These are phyloP conservation scores for Knipowitschia caucasica DNA, from an alignment of 2,797 vertebrate genomes.

Conservation along the genomic window DNA sequence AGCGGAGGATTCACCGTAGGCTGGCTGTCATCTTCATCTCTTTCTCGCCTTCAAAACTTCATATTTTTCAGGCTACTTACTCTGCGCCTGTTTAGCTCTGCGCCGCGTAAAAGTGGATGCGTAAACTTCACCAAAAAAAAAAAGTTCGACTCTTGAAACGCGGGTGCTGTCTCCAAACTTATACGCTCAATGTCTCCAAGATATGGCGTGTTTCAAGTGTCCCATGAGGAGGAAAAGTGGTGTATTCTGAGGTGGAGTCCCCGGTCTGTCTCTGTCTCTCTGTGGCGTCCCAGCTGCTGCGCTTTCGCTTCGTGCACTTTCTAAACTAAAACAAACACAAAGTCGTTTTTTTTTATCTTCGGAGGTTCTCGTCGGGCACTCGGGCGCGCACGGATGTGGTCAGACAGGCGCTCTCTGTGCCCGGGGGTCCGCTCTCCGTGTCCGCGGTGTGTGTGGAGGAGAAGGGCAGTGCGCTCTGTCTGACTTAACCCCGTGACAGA, in stretches of 20 bases:
- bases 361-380: neutral
- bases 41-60: conserved; percentile 32
- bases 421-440: conserved; percentile 40
- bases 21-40: conserved; percentile 51
- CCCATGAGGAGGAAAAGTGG: conserved; percentile 18
- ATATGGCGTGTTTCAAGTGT: conserved; percentile 17
- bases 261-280: conserved; percentile 33
- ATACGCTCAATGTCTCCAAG: conserved; percentile 24
- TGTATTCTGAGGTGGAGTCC: conserved; percentile 7
- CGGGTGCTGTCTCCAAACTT: conserved; percentile 57
- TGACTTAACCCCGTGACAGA: conserved; percentile 68
- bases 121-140: conserved; percentile 43
- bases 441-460: conserved; percentile 15
- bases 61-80: conserved; percentile 3
- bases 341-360: conserved; percentile 32
- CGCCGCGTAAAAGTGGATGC: conserved; percentile 30
- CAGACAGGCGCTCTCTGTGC: neutral
- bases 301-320: conserved; percentile 56
- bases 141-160: conserved; percentile 20
- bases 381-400: neutral
- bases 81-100: conserved; percentile 35
- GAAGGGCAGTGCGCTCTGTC: conserved; percentile 68
- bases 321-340: conserved; percentile 31
- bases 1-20: conserved; percentile 37
- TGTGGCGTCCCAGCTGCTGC: conserved; percentile 38